phyloP scores from a whole-genome alignment of 2,888 invertebrate species.

The Myopa testacea region DNA sequence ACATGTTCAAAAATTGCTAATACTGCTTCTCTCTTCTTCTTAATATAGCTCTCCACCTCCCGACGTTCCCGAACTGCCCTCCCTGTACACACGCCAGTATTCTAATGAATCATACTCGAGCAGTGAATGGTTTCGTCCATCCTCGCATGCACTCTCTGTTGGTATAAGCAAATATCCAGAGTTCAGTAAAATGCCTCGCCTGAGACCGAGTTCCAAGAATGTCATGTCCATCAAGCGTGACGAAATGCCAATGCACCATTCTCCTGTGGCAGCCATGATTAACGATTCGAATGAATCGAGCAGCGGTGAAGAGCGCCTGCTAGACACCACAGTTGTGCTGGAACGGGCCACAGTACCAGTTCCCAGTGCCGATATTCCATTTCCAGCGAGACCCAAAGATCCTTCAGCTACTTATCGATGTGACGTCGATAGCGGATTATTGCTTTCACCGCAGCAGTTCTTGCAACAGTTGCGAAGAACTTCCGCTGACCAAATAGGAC shows the following conservation, averaged over 20 bases:
- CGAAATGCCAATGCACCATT: constrained; percentile 60
- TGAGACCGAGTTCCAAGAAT: constrained; percentile 67
- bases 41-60: constrained; percentile 46
- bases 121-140: constrained; percentile 65
- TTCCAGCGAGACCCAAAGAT: constrained; percentile 54
- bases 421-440: constrained; percentile 49
- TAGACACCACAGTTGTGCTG: constrained; percentile 44
- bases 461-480: constrained; percentile 52
- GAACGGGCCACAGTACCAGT: constrained; percentile 45
- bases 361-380: constrained; percentile 33
- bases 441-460: constrained; percentile 57
- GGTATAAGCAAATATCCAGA: constrained; percentile 57
- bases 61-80: constrained; percentile 36
- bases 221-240: constrained; percentile 66
- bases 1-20: not conserved
- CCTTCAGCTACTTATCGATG: constrained; percentile 51
- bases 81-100: constrained; percentile 50
- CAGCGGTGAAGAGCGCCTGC: constrained; percentile 62
- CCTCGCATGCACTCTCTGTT: constrained; percentile 43
- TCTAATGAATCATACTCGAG: constrained; percentile 61
- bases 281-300: constrained; percentile 66
- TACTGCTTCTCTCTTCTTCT: not conserved
- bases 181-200: constrained; percentile 65
- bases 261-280: constrained; percentile 66
- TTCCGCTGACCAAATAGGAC: constrained; percentile 25